These are phyloP conservation scores for Diachrysia chrysitis DNA, from an alignment of 2,888 invertebrate genomes.

Conservation along the genomic window DNA sequence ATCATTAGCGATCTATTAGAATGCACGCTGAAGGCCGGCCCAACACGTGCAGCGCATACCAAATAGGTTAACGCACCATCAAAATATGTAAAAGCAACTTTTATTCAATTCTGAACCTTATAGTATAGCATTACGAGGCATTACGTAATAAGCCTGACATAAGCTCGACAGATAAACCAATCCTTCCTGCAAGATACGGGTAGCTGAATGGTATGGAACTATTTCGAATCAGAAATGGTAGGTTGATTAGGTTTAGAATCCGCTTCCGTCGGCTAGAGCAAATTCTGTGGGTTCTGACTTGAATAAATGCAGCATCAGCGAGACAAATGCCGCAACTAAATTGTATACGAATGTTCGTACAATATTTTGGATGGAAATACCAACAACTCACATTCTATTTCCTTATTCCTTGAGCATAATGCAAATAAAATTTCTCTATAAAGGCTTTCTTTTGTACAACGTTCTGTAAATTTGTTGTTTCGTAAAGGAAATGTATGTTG, in stretches of 20 bases:
- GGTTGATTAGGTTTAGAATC: constrained; percentile 74
- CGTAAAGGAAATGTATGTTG: constrained; percentile 65
- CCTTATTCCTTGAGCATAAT: constrained; percentile 15
- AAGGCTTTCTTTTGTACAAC: constrained; percentile 39
- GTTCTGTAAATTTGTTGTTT: constrained; percentile 48
- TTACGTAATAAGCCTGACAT: constrained; percentile 40
- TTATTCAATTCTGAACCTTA: constrained; percentile 48
- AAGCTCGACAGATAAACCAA: constrained; percentile 35
- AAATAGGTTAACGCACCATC: constrained; percentile 58
- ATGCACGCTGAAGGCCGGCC: constrained; percentile 64
- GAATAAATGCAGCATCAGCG: constrained; percentile 62
- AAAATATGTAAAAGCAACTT: constrained; percentile 48
- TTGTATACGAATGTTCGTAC: constrained; percentile 8
- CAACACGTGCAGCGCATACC: constrained; percentile 68
- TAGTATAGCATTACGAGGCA: too few species aligned
- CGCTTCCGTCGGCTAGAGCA: constrained; percentile 64
- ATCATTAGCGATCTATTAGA: constrained; percentile 73
- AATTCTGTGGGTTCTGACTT: constrained; percentile 63
- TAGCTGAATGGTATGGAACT: constrained; percentile 65
- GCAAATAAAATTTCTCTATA: constrained; percentile 39
- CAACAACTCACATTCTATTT: constrained; percentile 1
- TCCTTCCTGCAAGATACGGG: constrained; percentile 53
- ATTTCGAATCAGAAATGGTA: constrained; percentile 70
- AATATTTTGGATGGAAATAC: constrained; percentile 13
- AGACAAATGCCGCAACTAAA: constrained; percentile 27